phyloP scores from a whole-genome alignment of 2,797 vertebrate species.

The Sebastes nivosus region DNA sequence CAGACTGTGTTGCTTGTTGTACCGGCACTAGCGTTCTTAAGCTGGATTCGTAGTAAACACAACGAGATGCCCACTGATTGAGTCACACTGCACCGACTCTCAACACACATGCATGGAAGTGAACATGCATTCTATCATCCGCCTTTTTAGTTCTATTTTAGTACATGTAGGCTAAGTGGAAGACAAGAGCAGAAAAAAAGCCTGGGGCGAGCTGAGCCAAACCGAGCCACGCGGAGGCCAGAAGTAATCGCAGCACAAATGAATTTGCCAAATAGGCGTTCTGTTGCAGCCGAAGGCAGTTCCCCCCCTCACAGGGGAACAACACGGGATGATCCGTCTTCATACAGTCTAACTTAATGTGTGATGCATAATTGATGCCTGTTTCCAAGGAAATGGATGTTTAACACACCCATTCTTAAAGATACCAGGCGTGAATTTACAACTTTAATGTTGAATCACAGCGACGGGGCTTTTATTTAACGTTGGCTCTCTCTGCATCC shows the following conservation, averaged over 20 bases:
- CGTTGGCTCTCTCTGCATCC: too few species aligned
- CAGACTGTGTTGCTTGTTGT: too few species aligned
- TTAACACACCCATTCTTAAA: background rate
- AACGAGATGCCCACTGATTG: background rate
- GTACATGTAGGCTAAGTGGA: slow-evolving; percentile 41
- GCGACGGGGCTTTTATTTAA: background rate
- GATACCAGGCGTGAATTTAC: background rate
- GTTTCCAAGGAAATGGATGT: background rate
- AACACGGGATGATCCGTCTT: slow-evolving; percentile 3
- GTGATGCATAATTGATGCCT: slow-evolving; percentile 4
- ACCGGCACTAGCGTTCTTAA: too few species aligned
- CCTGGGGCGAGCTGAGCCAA: slow-evolving; percentile 18
- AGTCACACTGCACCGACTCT: background rate
- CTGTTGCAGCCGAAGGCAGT: slow-evolving; percentile 3
- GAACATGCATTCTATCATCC: slow-evolving; percentile 5
- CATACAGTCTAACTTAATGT: slow-evolving; percentile 6
- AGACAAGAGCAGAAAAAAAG: slow-evolving; percentile 18
- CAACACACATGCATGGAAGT: slow-evolving; percentile 1
- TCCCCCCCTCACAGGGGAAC: background rate
- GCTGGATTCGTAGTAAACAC: too few species aligned
- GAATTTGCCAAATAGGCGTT: slow-evolving; percentile 40
- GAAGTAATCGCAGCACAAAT: slow-evolving; percentile 44
- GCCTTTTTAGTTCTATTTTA: slow-evolving; percentile 43
- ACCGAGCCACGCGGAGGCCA: slow-evolving; percentile 25
- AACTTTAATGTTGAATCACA: background rate